phyloP scores from a whole-genome alignment of 2,888 invertebrate genomes.

The Dendrolimus houi region DNA sequence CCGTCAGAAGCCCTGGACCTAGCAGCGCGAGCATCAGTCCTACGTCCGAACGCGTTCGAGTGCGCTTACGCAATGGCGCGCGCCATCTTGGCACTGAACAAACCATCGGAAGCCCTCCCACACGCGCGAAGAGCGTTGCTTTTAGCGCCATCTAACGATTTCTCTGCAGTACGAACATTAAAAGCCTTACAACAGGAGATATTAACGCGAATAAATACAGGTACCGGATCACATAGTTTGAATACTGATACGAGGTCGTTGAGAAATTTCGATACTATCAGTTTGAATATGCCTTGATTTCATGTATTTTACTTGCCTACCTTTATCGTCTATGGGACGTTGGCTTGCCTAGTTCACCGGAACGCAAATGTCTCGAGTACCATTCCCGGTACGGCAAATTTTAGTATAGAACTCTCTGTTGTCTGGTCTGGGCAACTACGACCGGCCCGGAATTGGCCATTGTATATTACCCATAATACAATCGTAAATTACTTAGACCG shows the following conservation, averaged over 20 bases:
- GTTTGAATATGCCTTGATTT: conserved; percentile 61
- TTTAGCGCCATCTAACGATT: conserved; percentile 82
- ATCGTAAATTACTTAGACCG: too few species aligned
- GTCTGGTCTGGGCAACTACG: too few species aligned
- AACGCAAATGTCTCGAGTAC: too few species aligned
- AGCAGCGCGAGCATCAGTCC: conserved; percentile 88
- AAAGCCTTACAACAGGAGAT: conserved; percentile 85
- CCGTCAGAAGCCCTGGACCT: conserved; percentile 90
- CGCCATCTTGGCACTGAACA: conserved; percentile 87
- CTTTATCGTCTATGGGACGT: too few species aligned
- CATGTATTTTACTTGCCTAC: too few species aligned
- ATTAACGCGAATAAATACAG: conserved; percentile 65
- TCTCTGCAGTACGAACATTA: conserved; percentile 84
- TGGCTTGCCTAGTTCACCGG: too few species aligned
- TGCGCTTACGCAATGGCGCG: conserved; percentile 94
- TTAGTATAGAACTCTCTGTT: too few species aligned
- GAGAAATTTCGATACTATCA: conserved; percentile 68
- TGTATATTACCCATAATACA: too few species aligned
- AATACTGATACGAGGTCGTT: conserved; percentile 57
- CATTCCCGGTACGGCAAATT: too few species aligned
- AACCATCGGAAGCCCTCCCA: conserved; percentile 83
- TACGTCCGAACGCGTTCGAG: conserved; percentile 93
- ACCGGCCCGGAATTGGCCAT: too few species aligned
- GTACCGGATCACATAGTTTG: conserved; percentile 57
- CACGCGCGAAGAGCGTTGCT: conserved; percentile 89